A percentile compares a stretch with the other conserved stretches of the same genome.
phyloP scores from a whole-genome alignment of 1,140 invertebrate genomes.

The Leptinotarsa lineolata region DNA sequence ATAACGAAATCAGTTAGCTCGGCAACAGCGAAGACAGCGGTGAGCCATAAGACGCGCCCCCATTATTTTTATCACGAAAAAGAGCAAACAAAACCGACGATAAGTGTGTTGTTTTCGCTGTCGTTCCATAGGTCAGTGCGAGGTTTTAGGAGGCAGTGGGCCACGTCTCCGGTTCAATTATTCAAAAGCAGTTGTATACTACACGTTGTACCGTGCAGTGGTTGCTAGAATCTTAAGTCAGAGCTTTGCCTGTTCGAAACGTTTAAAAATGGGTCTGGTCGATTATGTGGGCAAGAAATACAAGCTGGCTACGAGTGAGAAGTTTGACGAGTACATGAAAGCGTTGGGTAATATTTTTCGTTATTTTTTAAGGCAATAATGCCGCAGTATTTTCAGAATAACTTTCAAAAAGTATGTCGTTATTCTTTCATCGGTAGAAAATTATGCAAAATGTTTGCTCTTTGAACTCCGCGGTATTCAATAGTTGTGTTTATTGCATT shows the following conservation, averaged over 20 bases:
- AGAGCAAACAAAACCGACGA: conserved; percentile 5
- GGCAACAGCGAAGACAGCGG: not conserved
- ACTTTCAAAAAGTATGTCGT: too few relatives aligned
- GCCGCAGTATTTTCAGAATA: too few relatives aligned
- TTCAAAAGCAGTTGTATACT: not conserved
- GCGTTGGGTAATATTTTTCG: conserved; percentile 65
- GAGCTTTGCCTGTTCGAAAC: not conserved
- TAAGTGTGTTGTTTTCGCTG: not conserved
- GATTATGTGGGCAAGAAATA: conserved; percentile 69
- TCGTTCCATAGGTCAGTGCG: conserved; percentile 23
- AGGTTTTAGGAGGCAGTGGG: not conserved
- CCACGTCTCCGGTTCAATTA: not conserved
- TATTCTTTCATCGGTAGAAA: too few relatives aligned
- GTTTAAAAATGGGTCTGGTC: conserved; percentile 55
- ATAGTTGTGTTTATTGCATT: too few relatives aligned
- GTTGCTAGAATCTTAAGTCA: too few relatives aligned
- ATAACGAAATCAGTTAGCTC: too few relatives aligned
- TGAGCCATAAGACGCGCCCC: too few relatives aligned
- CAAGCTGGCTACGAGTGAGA: conserved; percentile 74
- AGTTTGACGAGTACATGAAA: conserved; percentile 87
- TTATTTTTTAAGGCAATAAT: too few relatives aligned
- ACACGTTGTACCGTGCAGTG: too few relatives aligned
- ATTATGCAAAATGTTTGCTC: too few relatives aligned
- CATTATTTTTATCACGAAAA: conserved; percentile 4
- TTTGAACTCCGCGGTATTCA: too few relatives aligned